Conservation (phyloP, 2,888 invertebrate species). For the Caenorhabditis zanzibari region DNA sequence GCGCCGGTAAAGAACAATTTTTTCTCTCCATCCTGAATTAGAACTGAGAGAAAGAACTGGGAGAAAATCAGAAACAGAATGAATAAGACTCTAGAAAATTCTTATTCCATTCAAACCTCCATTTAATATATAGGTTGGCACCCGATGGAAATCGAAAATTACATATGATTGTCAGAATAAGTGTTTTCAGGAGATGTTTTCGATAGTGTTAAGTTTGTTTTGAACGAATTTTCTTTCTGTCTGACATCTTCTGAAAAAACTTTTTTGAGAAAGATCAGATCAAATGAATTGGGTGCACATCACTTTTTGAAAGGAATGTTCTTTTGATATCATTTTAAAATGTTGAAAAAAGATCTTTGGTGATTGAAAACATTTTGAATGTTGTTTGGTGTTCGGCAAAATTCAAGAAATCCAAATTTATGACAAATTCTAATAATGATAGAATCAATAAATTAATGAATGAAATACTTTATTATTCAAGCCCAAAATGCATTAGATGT, state of each 20-base stretch:
- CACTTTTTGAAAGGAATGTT: neutral
- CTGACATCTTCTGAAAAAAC: neutral
- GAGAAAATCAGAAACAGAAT: neutral
- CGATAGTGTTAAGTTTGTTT: neutral
- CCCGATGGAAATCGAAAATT: neutral
- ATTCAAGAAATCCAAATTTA: no score
- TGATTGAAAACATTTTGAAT: neutral
- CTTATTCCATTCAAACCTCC: neutral
- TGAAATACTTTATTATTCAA: no score
- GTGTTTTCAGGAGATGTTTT: neutral
- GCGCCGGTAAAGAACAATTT: conserved; percentile 34
- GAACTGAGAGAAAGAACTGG: neutral
- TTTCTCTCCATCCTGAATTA: neutral
- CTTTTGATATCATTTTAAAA: conserved; percentile 2
- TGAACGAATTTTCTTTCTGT: neutral
- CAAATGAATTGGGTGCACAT: conserved; percentile 7
- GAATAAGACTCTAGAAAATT: neutral
- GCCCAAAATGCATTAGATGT: no score
- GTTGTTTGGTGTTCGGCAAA: no score
- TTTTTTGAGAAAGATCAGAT: neutral
- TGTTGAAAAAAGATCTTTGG: neutral
- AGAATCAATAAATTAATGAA: no score
- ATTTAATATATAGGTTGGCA: neutral
- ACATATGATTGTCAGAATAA: neutral
- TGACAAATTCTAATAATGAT: no score